Percentiles rank a stretch among this genome's conserved stretches.
phyloP scores from a whole-genome alignment of 2,797 vertebrate genomes.

The Cygnus olor region DNA sequence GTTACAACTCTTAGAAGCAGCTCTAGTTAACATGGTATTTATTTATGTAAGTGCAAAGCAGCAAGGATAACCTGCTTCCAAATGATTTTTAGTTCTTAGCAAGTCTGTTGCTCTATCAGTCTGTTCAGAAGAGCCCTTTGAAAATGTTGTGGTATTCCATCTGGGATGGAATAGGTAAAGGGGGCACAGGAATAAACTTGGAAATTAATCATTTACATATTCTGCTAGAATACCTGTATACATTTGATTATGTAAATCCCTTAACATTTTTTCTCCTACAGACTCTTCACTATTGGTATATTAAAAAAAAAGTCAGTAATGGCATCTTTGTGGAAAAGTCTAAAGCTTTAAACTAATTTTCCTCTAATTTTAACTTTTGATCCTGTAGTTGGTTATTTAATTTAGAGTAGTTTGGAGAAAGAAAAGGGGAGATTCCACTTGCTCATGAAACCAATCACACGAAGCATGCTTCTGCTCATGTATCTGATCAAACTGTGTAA shows the following conservation, averaged over 20 bases:
- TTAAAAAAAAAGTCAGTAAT: background rate
- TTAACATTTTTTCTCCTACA: background rate
- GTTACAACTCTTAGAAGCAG: background rate
- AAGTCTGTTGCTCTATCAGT: background rate
- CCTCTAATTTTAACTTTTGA: background rate
- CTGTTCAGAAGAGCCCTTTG: background rate
- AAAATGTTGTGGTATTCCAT: background rate
- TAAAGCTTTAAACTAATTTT: background rate
- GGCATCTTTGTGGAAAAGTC: background rate
- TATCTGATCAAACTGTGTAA: background rate
- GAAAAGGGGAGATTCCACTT: background rate
- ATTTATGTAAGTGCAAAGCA: background rate
- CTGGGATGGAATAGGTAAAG: background rate
- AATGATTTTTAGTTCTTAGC: background rate
- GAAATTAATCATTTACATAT: background rate
- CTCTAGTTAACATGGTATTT: background rate
- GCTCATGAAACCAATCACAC: background rate
- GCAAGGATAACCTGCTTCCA: background rate
- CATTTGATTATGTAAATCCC: background rate
- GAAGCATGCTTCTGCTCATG: background rate
- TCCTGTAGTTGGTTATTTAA: background rate
- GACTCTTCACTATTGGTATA: background rate
- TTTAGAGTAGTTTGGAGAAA: background rate
- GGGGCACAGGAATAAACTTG: background rate
- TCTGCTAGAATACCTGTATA: background rate